Conservation (phyloP, 2,797 vertebrate genomes). For the Mionectes olivaceus region DNA sequence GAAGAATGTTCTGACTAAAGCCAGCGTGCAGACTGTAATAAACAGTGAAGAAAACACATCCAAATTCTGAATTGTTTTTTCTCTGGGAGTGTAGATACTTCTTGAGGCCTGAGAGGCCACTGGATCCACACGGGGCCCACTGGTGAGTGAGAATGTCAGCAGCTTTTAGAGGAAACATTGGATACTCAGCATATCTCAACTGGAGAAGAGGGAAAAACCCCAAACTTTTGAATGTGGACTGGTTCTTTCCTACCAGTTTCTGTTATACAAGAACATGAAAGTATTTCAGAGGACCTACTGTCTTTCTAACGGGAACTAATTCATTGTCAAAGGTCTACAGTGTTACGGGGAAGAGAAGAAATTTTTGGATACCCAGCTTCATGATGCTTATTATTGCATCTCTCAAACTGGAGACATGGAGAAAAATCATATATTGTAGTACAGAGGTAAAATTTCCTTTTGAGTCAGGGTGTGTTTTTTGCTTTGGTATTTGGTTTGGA, state of each 20-base stretch:
- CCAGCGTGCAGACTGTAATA: neutral
- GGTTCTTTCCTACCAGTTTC: neutral
- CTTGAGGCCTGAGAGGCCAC: neutral
- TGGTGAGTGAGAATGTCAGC: neutral
- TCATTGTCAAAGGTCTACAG: neutral
- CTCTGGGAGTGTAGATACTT: neutral
- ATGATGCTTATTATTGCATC: neutral
- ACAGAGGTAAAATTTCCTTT: neutral
- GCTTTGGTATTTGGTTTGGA: neutral
- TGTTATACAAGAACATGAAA: neutral
- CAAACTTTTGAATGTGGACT: neutral
- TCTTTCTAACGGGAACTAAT: neutral
- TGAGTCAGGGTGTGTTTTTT: neutral
- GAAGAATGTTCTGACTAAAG: neutral
- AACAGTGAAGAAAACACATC: conserved; percentile 11
- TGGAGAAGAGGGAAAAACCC: neutral
- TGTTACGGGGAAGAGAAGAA: neutral
- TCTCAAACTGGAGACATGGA: neutral
- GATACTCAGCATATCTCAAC: neutral
- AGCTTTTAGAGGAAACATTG: neutral
- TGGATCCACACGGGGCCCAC: neutral
- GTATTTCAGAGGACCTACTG: neutral
- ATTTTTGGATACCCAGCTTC: neutral
- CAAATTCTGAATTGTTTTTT: neutral
- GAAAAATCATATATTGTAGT: neutral